These are phyloP conservation scores for Portevinia maculata DNA, from an alignment of 2,888 invertebrate genomes.

Conservation along the genomic window DNA sequence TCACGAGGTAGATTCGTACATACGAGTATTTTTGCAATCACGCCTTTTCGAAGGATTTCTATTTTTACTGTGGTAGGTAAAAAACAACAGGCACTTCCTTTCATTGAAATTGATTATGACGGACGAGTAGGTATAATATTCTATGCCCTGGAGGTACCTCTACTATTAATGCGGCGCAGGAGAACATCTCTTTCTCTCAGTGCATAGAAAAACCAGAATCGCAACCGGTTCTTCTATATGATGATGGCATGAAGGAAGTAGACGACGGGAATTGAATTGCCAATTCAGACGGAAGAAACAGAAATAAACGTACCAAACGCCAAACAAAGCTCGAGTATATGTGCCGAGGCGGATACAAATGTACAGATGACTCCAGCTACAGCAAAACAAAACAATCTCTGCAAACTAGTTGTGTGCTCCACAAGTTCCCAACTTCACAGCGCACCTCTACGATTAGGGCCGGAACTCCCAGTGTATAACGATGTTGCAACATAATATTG, in stretches of 20 bases:
- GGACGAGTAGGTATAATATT: constrained; percentile 65
- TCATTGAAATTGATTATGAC: constrained; percentile 72
- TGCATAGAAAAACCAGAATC: constrained; percentile 54
- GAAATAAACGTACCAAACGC: constrained; percentile 35
- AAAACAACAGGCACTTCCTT: constrained; percentile 64
- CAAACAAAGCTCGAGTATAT: constrained; percentile 56
- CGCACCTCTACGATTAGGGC: constrained; percentile 37
- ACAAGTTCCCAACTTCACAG: constrained; percentile 2
- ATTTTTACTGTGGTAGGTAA: constrained; percentile 59
- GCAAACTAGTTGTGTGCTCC: constrained; percentile 61
- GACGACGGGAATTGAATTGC: constrained; percentile 72
- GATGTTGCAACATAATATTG: constrained; percentile 70
- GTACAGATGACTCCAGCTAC: constrained; percentile 42
- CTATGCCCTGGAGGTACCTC: constrained; percentile 1
- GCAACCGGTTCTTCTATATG: constrained; percentile 60
- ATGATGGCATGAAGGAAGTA: constrained; percentile 71
- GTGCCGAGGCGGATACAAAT: constrained; percentile 61
- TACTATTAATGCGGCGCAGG: constrained; percentile 29
- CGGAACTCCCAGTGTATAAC: constrained; percentile 58
- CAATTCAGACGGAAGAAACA: constrained; percentile 49
- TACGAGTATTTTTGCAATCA: constrained; percentile 25
- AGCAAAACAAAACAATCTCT: constrained; percentile 54
- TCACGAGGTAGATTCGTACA: constrained; percentile 28
- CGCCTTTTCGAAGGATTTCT: constrained; percentile 55
- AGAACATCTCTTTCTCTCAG: constrained; percentile 45